phyloP scores from a whole-genome alignment of 1,140 invertebrate genomes.

The Bemisia tabaci region DNA sequence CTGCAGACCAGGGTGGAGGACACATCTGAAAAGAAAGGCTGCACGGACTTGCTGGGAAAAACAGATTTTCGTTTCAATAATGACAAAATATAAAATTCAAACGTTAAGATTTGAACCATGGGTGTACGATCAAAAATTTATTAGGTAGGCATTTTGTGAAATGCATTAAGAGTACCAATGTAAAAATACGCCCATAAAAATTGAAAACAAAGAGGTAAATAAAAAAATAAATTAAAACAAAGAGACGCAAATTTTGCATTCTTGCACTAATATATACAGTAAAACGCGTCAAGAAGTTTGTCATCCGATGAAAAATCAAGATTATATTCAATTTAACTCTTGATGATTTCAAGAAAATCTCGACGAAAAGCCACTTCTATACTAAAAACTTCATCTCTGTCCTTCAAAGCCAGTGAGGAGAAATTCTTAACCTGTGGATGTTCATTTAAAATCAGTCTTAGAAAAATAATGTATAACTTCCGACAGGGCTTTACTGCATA shows the following conservation, averaged over 20 bases:
- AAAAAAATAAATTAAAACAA: neutral
- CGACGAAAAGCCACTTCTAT: too few species aligned
- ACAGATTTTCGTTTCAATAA: too few species aligned
- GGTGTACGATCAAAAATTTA: neutral
- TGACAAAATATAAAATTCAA: neutral
- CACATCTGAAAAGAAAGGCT: too few species aligned
- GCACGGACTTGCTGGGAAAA: too few species aligned
- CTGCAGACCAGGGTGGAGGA: too few species aligned
- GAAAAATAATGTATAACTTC: neutral
- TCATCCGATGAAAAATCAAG: too few species aligned
- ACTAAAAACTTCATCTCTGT: too few species aligned
- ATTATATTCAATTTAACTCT: too few species aligned
- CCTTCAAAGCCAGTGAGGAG: too few species aligned
- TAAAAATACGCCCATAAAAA: neutral
- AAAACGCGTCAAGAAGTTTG: neutral
- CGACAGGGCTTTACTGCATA: neutral
- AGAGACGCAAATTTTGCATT: neutral
- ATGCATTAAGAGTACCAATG: neutral
- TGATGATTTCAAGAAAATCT: too few species aligned
- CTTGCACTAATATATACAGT: neutral
- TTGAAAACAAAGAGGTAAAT: neutral
- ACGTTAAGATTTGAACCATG: neutral
- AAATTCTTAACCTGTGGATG: neutral
- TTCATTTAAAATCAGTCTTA: neutral
- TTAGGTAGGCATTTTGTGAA: neutral